Conservation (phyloP, 1,140 invertebrate species). For the Limonius californicus region DNA sequence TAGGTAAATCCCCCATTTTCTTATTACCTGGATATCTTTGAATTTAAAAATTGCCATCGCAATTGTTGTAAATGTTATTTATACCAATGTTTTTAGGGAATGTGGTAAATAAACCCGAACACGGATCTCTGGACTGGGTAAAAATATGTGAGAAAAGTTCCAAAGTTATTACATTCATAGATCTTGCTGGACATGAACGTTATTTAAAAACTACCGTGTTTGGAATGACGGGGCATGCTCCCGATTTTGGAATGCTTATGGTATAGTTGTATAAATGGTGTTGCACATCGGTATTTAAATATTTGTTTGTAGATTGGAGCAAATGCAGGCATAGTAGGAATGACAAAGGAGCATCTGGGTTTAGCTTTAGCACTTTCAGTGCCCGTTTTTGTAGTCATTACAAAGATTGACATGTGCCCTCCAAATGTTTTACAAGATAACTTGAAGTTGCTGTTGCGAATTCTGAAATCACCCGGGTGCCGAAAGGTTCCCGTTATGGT, state of each 20-base stretch:
- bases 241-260: constrained; percentile 99
- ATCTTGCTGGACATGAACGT: constrained; percentile 97
- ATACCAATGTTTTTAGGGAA: constrained; percentile 41
- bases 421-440: constrained; percentile 95
- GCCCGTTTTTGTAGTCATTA: constrained; percentile 99
- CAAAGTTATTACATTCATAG: constrained; percentile 99
- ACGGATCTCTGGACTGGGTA: constrained; percentile 96
- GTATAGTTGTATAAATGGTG: constrained; percentile 48
- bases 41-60: too few species aligned
- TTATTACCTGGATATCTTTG: too few species aligned
- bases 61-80: too few species aligned
- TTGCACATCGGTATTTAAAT: neutral
- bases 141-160: constrained; percentile 97
- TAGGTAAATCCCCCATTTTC: too few species aligned
- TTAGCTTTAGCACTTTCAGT: constrained; percentile 93
- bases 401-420: constrained; percentile 99
- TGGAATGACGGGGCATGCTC: constrained; percentile 99
- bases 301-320: constrained; percentile 74
- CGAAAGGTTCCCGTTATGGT: constrained; percentile 97
- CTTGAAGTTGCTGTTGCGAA: constrained; percentile 84
- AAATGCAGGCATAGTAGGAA: constrained; percentile 97
- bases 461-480: constrained; percentile 96
- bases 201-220: constrained; percentile 99
- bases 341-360: constrained; percentile 98
- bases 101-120: constrained; percentile 96